Evolutionary conservation across 2,888 invertebrate species (phyloP).

Genomic region (Heliconius aoede): DNA sequence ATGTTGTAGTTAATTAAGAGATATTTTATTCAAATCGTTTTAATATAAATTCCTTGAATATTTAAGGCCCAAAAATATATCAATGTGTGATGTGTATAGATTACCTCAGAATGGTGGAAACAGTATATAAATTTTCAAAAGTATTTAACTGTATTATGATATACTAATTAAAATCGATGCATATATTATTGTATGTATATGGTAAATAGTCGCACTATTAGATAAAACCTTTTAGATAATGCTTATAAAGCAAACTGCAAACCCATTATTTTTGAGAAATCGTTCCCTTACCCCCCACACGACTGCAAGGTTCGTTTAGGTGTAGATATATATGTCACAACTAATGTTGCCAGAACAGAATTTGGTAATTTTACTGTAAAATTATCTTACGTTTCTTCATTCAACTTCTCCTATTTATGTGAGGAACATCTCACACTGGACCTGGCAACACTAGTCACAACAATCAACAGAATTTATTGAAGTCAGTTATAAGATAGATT

Average conservation of each 20-base stretch:
- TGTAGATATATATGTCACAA: constrained; percentile 52
- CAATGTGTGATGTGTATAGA: constrained; percentile 38
- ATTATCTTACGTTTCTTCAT: constrained; percentile 21
- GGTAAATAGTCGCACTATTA: constrained; percentile 38
- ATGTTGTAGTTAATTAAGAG: constrained; percentile 41
- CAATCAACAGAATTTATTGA: constrained; percentile 48
- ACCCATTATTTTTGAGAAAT: constrained; percentile 60
- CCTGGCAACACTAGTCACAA: constrained; percentile 50
- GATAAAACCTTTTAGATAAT: constrained; percentile 38
- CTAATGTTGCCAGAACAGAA: constrained; percentile 45
- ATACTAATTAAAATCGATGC: constrained; percentile 34
- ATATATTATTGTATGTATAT: constrained; percentile 35
- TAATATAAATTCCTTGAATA: constrained; percentile 34
- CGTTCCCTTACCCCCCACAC: constrained; percentile 65
- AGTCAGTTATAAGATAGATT: constrained; percentile 59
- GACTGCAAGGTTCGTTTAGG: constrained; percentile 61
- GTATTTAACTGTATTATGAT: constrained; percentile 28
- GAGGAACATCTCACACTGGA: constrained; percentile 6
- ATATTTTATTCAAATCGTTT: constrained; percentile 37
- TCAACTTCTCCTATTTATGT: neutral
- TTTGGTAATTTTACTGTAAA: constrained; percentile 34
- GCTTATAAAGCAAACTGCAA: constrained; percentile 64
- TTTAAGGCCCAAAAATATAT: constrained; percentile 36
- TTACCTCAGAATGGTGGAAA: constrained; percentile 39
- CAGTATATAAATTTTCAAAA: constrained; percentile 32